Evolutionary conservation across 2,797 vertebrate genomes (phyloP).

Genomic region (Cynodonichthys magdalenae): DNA sequence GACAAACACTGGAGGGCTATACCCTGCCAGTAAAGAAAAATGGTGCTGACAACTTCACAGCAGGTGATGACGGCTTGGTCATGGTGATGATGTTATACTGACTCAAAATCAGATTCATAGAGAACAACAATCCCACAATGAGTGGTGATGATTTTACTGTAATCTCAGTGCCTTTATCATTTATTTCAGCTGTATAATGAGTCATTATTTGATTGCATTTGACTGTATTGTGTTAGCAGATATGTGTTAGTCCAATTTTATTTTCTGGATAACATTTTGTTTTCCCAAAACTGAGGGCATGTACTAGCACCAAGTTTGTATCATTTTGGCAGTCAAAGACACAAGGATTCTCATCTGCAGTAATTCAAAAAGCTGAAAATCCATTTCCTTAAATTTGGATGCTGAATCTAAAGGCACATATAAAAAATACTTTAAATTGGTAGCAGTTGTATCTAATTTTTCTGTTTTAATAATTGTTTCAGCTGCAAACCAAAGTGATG

Average conservation of each 20-base stretch:
- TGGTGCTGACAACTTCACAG: conserved; percentile 8
- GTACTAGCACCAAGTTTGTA: not conserved
- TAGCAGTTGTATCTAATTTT: not conserved
- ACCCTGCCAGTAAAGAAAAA: conserved; percentile 11
- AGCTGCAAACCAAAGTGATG: not conserved
- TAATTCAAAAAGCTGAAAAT: not conserved
- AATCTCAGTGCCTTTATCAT: conserved; percentile 2
- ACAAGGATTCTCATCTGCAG: not conserved
- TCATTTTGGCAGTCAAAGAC: not conserved
- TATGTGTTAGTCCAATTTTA: not conserved
- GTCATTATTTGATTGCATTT: not conserved
- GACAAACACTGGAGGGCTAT: not conserved
- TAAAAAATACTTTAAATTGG: no score
- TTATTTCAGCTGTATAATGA: not conserved
- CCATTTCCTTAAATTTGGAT: not conserved
- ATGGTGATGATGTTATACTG: conserved; percentile 6
- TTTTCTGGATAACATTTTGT: not conserved
- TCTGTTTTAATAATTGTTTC: not conserved
- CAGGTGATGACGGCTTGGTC: conserved; percentile 10
- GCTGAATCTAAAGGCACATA: not conserved
- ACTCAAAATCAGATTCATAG: not conserved
- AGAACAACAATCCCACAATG: not conserved
- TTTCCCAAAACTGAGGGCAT: not conserved
- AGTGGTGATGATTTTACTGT: conserved; percentile 3
- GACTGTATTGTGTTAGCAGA: not conserved